phyloP scores from a whole-genome alignment of 2,113 vertebrate genomes.

The Motacilla alba region DNA sequence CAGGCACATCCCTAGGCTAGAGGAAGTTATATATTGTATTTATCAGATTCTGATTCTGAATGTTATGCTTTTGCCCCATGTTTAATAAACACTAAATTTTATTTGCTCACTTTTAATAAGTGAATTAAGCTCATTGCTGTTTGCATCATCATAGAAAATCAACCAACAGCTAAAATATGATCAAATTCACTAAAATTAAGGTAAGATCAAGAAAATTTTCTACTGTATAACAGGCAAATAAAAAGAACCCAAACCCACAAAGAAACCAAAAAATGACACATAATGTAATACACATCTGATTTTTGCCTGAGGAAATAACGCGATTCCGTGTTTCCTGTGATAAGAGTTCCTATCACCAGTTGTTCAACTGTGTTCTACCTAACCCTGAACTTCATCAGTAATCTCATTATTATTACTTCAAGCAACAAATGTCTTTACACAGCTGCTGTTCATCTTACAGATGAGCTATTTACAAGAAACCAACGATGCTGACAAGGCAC shows the following conservation, averaged over 20 bases:
- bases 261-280: neutral
- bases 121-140: neutral
- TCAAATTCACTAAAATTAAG: neutral
- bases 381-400: neutral
- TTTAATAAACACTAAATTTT: neutral
- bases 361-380: neutral
- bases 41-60: neutral
- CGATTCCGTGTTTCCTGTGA: neutral
- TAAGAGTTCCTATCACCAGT: neutral
- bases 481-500: neutral
- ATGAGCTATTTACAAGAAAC: neutral
- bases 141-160: neutral
- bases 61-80: neutral
- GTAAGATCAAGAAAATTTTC: neutral
- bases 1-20: neutral
- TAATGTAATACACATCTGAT: neutral
- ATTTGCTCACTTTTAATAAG: neutral
- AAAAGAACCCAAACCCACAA: neutral
- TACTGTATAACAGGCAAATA: neutral
- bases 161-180: neutral
- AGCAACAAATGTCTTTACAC: neutral
- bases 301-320: neutral
- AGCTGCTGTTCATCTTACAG: neutral
- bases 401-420: neutral
- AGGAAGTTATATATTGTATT: neutral